Base-by-base conservation (phyloP, 2,113 vertebrate species). In the Myiagra hebetior region DNA sequence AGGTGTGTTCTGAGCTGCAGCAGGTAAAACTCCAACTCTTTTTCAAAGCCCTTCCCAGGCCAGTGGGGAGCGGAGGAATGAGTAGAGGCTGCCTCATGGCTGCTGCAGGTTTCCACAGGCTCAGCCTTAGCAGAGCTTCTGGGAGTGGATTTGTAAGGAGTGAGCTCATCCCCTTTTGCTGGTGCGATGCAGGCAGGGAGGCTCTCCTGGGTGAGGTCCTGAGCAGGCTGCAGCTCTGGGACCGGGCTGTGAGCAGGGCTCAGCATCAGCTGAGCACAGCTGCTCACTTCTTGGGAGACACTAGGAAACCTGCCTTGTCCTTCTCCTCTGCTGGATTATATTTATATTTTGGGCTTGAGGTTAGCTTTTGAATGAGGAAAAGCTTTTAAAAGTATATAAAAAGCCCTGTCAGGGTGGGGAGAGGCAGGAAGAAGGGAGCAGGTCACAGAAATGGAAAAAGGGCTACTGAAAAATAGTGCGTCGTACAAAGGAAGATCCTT, bases 61-160 rank as follows among this genome's bases (percentile, higher is more conserved):
- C 35, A 20, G 4, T 0, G 2, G 30, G 33, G 35, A 75, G 26
- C 11, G 15, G 35, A 63, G n/a, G 10, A 50, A 18, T 1, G 0
- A 2, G 3, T n/a, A 18, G 22, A 28, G 37, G 13, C 13, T 84
- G 33, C 24, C 12, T 65, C 37, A 11, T 3, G 11, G 24, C 73
- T 87, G 41, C 73, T 2, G 1, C 26, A 56, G 27, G 18, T 65
- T 76, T 85, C 50, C 1, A 2, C 11, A 42, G 39, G 52, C 35
- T 85, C 53, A 62, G 76, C 19, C 8, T 22, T 9, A 60, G 37
- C 59, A 65, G 50, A 55, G 33, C 9, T 70, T 70, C 85, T 41
- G 37, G 31, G 15, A 53, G 46, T 24, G 17, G 28, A 44, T 77
- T 87, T 74, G 27, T 81, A 16, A 57, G n/a, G 56, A 77, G 6